Percentiles rank a stretch among this genome's conserved stretches.
These are phyloP conservation scores for Thysanoteuthis rhombus DNA, from an alignment of 2,888 invertebrate genomes.

Conservation along the genomic window DNA sequence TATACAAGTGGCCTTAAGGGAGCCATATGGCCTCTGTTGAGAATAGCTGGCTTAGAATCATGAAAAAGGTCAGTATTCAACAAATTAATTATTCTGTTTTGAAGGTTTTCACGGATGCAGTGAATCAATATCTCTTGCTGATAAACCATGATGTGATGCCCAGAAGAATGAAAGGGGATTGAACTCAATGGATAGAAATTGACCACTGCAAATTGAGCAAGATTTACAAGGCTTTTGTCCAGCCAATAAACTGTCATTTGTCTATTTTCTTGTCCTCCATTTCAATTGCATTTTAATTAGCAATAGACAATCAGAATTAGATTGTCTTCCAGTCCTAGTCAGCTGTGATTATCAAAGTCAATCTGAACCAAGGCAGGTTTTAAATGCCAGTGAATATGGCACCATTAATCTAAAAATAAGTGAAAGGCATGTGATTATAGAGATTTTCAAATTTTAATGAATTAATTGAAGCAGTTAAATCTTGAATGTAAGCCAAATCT, in stretches of 20 bases:
- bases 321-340: neutral
- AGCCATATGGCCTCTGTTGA: too few species aligned
- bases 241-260: conserved; percentile 12
- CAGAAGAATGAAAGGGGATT: neutral
- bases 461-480: neutral
- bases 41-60: neutral
- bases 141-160: neutral
- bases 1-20: too few species aligned
- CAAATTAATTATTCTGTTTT: neutral
- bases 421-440: neutral
- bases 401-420: neutral
- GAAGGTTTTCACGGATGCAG: neutral
- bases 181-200: neutral
- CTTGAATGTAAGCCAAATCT: neutral
- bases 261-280: neutral
- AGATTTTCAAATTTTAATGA: neutral
- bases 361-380: neutral
- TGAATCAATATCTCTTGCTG: neutral
- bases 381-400: neutral
- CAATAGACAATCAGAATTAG: neutral
- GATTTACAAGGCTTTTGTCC: neutral
- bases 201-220: neutral
- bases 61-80: neutral
- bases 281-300: neutral
- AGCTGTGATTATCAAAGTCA: neutral